Evolutionary conservation across 2,888 invertebrate genomes (phyloP).

Genomic region (Drosophila prostipennis): DNA sequence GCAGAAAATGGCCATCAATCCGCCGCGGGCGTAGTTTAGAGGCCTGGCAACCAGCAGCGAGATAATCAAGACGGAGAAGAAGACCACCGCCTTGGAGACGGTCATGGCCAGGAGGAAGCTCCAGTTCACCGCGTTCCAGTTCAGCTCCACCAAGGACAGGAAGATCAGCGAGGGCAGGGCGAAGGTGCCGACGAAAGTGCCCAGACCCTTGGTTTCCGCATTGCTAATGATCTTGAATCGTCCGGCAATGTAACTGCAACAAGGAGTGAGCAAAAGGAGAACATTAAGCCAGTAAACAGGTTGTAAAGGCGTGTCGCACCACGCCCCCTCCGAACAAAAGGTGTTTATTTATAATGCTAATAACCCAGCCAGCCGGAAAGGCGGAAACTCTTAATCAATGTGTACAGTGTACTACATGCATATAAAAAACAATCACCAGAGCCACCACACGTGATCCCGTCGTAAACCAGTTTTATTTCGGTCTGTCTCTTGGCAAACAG

Average conservation of each 20-base stretch:
- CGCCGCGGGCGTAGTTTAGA: conserved; percentile 92
- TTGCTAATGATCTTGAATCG: conserved; percentile 92
- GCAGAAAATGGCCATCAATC: conserved; percentile 96
- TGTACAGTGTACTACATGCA: conserved; percentile 11
- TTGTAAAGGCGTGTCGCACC: conserved; percentile 31
- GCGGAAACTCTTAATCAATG: conserved; percentile 37
- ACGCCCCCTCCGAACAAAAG: conserved; percentile 19
- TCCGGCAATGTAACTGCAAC: conserved; percentile 91
- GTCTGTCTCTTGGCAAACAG: conserved; percentile 37
- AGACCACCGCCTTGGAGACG: conserved; percentile 93
- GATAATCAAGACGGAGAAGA: conserved; percentile 90
- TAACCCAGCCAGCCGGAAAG: conserved; percentile 19
- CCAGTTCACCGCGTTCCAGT: conserved; percentile 95
- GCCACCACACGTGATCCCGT: conserved; percentile 29
- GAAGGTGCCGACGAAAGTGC: conserved; percentile 96
- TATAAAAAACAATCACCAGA: conserved; percentile 23
- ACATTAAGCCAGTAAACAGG: conserved; percentile 23
- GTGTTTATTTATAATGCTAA: conserved; percentile 26
- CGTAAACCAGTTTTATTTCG: conserved; percentile 40
- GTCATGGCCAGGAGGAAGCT: conserved; percentile 93
- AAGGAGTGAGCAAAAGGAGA: conserved; percentile 11
- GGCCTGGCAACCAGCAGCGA: conserved; percentile 92
- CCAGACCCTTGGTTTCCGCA: conserved; percentile 94
- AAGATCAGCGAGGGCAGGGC: conserved; percentile 96
- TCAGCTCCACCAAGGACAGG: conserved; percentile 92